Evolutionary conservation across 2,797 vertebrate species (phyloP).

Genomic region (Sebastes hopkinsi): DNA sequence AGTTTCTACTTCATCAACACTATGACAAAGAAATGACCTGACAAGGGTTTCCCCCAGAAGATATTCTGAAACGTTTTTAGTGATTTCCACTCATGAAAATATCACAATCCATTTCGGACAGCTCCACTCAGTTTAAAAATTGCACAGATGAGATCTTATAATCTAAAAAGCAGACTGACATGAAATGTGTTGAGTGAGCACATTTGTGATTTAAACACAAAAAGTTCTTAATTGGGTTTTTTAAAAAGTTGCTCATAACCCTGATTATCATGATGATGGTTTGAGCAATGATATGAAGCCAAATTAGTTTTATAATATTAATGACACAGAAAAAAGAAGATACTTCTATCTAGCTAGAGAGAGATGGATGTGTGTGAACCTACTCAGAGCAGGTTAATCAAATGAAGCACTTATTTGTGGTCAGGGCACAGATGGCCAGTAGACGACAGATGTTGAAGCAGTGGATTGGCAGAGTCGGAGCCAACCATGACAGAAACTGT

Average conservation of each 20-base stretch:
- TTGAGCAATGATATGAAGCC: neutral
- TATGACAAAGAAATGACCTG: neutral
- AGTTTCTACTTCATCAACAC: neutral
- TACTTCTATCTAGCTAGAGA: neutral
- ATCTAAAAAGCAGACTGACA: neutral
- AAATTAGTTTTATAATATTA: neutral
- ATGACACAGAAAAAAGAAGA: neutral
- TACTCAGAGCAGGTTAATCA: neutral
- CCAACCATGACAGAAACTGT: constrained; percentile 12
- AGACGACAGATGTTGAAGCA: constrained; percentile 9
- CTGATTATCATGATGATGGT: neutral
- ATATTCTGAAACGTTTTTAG: neutral
- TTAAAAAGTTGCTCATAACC: neutral
- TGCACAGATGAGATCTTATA: neutral
- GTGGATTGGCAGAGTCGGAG: constrained; percentile 2
- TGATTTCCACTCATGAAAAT: neutral
- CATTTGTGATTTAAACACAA: neutral
- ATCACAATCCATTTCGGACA: neutral
- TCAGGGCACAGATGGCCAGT: neutral
- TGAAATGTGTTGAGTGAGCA: neutral
- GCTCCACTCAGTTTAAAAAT: neutral
- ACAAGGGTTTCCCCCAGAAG: neutral
- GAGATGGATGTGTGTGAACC: neutral
- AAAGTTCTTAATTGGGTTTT: neutral
- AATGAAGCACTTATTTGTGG: neutral